A percentile compares a stretch with the other conserved stretches of the same genome.
These are phyloP conservation scores for Sussaba pulchella DNA, from an alignment of 2,888 invertebrate genomes.

Conservation along the genomic window DNA sequence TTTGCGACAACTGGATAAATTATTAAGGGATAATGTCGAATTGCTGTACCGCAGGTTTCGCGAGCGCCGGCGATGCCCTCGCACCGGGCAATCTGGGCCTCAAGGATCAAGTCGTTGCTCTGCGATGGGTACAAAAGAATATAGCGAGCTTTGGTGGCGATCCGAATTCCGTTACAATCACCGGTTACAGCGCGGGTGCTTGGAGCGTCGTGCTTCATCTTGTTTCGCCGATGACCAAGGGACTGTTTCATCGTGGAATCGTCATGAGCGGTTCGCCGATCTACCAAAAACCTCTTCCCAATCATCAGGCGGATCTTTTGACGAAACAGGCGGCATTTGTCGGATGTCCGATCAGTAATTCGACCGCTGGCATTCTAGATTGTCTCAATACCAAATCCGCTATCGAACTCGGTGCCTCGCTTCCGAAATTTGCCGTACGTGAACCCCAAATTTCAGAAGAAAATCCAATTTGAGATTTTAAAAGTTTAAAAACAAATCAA, in stretches of 20 bases:
- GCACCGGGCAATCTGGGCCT: constrained; percentile 89
- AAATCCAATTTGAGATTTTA: background rate
- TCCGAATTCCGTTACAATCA: constrained; percentile 87
- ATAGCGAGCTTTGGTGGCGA: constrained; percentile 89
- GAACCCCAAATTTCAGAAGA: background rate
- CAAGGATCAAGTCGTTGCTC: constrained; percentile 89
- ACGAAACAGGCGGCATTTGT: constrained; percentile 87
- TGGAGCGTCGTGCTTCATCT: constrained; percentile 83
- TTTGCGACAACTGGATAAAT: too few relatives aligned
- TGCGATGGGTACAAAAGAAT: constrained; percentile 88
- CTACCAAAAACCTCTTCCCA: constrained; percentile 85
- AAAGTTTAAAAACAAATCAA: background rate
- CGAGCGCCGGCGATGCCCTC: constrained; percentile 87
- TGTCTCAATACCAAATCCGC: constrained; percentile 86
- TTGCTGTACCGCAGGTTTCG: constrained; percentile 84
- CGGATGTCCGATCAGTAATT: constrained; percentile 86
- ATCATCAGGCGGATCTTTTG: constrained; percentile 86
- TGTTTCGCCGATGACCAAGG: constrained; percentile 88
- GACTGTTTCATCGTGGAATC: constrained; percentile 89
- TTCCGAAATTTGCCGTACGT: constrained; percentile 67
- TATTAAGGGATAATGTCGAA: too few relatives aligned
- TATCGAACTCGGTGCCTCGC: constrained; percentile 67
- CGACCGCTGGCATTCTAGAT: constrained; percentile 85
- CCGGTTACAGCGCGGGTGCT: constrained; percentile 86
- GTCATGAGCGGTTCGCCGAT: constrained; percentile 88